Percentiles rank a stretch among this genome's conserved stretches.
phyloP scores from a whole-genome alignment of 2,888 invertebrate species.

The Aleiodes leptofemur region DNA sequence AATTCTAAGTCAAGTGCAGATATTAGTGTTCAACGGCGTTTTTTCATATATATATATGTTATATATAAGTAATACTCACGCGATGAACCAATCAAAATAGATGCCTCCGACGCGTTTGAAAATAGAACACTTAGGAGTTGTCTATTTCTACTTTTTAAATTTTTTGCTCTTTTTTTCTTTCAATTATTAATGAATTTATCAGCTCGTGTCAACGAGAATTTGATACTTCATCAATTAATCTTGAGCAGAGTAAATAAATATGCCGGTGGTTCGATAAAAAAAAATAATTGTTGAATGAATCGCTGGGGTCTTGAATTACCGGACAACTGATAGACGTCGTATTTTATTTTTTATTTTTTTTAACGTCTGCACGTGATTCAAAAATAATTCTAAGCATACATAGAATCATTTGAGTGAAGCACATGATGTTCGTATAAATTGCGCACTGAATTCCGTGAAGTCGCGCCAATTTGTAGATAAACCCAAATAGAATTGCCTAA shows the following conservation, averaged over 20 bases:
- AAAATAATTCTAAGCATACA: background rate
- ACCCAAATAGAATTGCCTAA: too few species aligned
- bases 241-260: too few species aligned
- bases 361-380: background rate
- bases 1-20: constrained; percentile 23
- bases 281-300: background rate
- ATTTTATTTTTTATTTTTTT: background rate
- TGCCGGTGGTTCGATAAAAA: background rate
- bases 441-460: too few species aligned
- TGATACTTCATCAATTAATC: too few species aligned
- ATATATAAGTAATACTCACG: constrained; percentile 24
- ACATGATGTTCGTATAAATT: too few species aligned
- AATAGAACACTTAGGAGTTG: constrained; percentile 25
- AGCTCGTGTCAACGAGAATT: background rate
- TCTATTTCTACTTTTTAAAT: too few species aligned
- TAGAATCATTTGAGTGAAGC: background rate
- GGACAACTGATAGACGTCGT: background rate
- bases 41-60: too few species aligned
- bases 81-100: constrained; percentile 35
- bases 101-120: constrained; percentile 41
- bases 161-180: background rate
- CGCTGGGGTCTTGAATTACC: constrained; percentile 5
- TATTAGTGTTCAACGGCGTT: background rate
- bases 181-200: background rate
- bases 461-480: too few species aligned